Percentiles rank a stretch among this genome's conserved stretches.
Evolutionary conservation across 2,113 vertebrate species (phyloP).

Genomic region (Tetrax tetrax): DNA sequence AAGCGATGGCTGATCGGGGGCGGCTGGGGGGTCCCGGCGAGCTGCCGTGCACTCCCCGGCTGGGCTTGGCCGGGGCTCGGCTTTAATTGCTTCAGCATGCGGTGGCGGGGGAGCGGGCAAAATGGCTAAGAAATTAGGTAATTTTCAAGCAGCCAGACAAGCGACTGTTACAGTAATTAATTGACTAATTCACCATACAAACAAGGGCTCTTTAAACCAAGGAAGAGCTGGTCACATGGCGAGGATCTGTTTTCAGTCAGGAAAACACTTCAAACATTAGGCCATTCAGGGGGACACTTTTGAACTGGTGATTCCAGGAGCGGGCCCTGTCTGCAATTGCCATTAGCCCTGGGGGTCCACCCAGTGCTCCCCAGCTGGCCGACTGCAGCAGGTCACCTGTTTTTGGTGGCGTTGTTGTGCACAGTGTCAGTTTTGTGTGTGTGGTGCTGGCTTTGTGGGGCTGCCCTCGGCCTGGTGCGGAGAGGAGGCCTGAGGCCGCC

Average conservation of each 20-base stretch:
- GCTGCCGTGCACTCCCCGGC: accelerated
- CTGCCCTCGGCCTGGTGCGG: background rate
- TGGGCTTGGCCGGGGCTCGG: background rate
- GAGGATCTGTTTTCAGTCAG: constrained; percentile 70
- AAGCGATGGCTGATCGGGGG: accelerated
- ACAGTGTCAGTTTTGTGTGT: accelerated
- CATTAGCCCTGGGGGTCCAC: accelerated
- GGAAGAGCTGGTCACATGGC: constrained; percentile 64
- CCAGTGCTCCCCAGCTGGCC: background rate
- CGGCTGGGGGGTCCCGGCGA: background rate
- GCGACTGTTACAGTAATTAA: constrained; percentile 78
- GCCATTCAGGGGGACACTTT: background rate
- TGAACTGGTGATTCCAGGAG: background rate
- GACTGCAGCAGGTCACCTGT: background rate
- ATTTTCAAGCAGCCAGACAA: constrained; percentile 63
- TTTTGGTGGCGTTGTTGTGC: background rate
- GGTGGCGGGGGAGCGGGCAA: background rate
- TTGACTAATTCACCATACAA: constrained; percentile 73
- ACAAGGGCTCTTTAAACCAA: constrained; percentile 73
- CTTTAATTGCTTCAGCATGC: constrained; percentile 26
- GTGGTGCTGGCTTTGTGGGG: background rate
- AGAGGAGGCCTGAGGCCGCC: background rate
- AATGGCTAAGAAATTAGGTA: constrained; percentile 56
- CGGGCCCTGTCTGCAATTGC: background rate
- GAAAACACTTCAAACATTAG: constrained; percentile 40